phyloP scores from a whole-genome alignment of 2,888 invertebrate genomes.

The Hoplodrina blanda region DNA sequence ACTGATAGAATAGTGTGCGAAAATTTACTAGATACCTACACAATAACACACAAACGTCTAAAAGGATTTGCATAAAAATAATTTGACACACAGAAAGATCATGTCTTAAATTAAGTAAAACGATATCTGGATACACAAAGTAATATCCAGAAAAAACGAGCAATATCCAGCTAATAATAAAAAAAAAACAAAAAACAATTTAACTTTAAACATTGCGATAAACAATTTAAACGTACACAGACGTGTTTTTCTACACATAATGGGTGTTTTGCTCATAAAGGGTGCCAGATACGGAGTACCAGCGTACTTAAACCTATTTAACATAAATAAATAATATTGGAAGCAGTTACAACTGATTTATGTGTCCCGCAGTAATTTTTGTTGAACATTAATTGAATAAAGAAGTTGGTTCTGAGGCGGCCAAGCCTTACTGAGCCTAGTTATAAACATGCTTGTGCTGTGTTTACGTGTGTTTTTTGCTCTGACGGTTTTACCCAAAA shows the following conservation, averaged over 20 bases:
- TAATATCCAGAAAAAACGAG: no score
- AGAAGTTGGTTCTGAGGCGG: slow-evolving; percentile 70
- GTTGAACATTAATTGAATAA: slow-evolving; percentile 82
- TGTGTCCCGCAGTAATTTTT: slow-evolving; percentile 80
- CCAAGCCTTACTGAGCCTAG: slow-evolving; percentile 10
- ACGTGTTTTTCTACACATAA: slow-evolving; percentile 45
- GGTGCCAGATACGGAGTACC: slow-evolving; percentile 69
- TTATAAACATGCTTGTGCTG: neutral
- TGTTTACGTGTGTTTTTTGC: slow-evolving; percentile 4
- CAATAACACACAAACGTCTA: no score
- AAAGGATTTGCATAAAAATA: no score
- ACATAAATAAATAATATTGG: slow-evolving; percentile 84
- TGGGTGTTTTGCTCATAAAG: slow-evolving; percentile 66
- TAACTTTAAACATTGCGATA: slow-evolving; percentile 34
- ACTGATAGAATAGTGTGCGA: no score
- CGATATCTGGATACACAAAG: no score
- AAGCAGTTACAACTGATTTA: slow-evolving; percentile 83
- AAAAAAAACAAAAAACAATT: slow-evolving; percentile 16
- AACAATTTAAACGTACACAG: slow-evolving; percentile 46
- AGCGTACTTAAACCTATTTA: slow-evolving; percentile 80
- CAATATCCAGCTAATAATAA: neutral
- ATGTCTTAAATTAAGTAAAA: no score
- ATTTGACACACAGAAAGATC: no score
- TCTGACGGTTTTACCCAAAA: neutral
- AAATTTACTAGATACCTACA: no score